These are phyloP conservation scores for Pterobdella sp. DNA, from an alignment of 2,888 invertebrate species.

Conservation along the genomic window DNA sequence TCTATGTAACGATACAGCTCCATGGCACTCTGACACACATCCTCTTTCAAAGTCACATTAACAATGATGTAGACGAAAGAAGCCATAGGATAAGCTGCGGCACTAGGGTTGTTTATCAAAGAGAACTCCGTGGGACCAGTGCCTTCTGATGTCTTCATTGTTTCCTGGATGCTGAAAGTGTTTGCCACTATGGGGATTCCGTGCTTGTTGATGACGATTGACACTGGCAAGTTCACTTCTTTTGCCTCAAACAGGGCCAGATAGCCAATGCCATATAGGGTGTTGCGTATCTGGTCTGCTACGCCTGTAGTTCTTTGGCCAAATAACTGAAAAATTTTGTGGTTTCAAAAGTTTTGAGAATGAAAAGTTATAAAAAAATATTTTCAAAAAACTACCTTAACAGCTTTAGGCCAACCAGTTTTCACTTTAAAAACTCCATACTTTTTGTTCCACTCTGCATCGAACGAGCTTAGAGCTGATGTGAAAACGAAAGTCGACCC, in stretches of 20 bases:
- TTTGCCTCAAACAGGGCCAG: slow-evolving; percentile 41
- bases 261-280: slow-evolving; percentile 42
- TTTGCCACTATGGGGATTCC: slow-evolving; percentile 39
- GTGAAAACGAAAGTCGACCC: slow-evolving; percentile 20
- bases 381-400: slow-evolving; percentile 14
- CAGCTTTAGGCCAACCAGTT: not conserved
- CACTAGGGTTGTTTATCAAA: slow-evolving; percentile 19
- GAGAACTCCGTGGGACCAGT: not conserved
- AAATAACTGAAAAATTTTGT: slow-evolving; percentile 8
- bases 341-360: too few relatives aligned
- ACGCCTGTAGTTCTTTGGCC: slow-evolving; percentile 31
- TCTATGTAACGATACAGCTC: slow-evolving; percentile 41
- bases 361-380: not conserved
- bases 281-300: slow-evolving; percentile 33
- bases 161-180: slow-evolving; percentile 36
- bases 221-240: slow-evolving; percentile 36
- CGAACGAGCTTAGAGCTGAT: slow-evolving; percentile 16
- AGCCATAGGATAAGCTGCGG: slow-evolving; percentile 43
- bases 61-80: slow-evolving; percentile 45
- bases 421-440: slow-evolving; percentile 3
- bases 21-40: slow-evolving; percentile 40
- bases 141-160: slow-evolving; percentile 27
- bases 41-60: slow-evolving; percentile 33
- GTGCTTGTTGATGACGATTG: slow-evolving; percentile 38
- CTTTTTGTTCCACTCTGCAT: not conserved